Evolutionary conservation across 2,113 vertebrate species (phyloP).

Genomic region (Nyctereutes procyonoides): DNA sequence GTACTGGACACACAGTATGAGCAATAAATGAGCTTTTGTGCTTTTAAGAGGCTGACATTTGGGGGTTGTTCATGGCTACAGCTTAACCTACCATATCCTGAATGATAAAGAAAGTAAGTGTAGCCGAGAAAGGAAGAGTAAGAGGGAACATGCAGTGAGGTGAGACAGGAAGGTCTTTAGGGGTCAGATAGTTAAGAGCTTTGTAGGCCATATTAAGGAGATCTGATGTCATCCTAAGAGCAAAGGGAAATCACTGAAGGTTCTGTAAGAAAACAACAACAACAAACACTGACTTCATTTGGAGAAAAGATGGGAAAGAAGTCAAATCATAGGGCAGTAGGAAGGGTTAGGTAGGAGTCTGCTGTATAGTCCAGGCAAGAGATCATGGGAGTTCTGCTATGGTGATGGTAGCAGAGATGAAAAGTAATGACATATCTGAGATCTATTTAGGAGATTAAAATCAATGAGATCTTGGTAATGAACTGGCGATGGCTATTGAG

Average conservation of each 20-base stretch:
- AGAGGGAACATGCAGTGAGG: not conserved
- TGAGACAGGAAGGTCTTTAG: not conserved
- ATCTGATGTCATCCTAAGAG: not conserved
- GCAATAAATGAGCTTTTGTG: not conserved
- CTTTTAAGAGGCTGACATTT: not conserved
- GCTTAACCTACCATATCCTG: not conserved
- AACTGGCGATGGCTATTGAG: not conserved
- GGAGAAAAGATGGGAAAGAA: not conserved
- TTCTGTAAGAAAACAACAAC: not conserved
- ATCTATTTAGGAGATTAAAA: not conserved
- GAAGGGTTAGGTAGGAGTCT: not conserved
- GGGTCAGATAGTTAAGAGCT: not conserved
- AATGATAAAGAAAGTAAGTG: not conserved
- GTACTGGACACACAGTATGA: rapidly evolving
- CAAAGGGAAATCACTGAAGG: not conserved
- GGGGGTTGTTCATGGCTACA: not conserved
- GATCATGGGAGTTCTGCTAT: not conserved
- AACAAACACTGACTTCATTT: not conserved
- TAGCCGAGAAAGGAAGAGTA: not conserved
- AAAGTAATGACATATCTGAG: not conserved
- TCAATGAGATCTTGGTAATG: not conserved
- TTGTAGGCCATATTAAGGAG: not conserved
- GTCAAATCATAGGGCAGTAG: not conserved
- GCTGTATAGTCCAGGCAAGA: not conserved
- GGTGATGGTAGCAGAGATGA: not conserved